phyloP scores from a whole-genome alignment of 2,797 vertebrate species.

The Sparus aurata region DNA sequence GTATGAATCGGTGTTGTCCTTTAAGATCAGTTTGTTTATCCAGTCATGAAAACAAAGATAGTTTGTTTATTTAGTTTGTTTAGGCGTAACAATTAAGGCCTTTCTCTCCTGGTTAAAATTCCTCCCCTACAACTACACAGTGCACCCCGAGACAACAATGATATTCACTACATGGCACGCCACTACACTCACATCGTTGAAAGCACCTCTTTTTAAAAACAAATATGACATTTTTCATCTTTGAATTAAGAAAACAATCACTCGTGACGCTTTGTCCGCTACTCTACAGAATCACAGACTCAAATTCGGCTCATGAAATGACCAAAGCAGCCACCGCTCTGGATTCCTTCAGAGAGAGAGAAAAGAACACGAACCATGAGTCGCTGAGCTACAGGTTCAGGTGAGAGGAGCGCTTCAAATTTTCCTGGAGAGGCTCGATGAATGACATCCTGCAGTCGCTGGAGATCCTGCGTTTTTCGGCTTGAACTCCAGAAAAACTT shows the following conservation, averaged over 20 bases:
- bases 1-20: too few species aligned
- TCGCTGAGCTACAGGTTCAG: slow-evolving; percentile 34
- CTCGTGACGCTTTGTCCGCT: neutral
- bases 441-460: slow-evolving; percentile 56
- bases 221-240: neutral
- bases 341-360: slow-evolving; percentile 27
- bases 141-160: too few species aligned
- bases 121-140: too few species aligned
- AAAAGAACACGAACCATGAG: slow-evolving; percentile 69
- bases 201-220: neutral
- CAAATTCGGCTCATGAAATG: neutral
- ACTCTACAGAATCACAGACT: slow-evolving; percentile 2
- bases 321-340: neutral
- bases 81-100: too few species aligned
- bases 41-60: too few species aligned
- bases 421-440: neutral
- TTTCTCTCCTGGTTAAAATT: too few species aligned
- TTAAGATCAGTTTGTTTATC: too few species aligned
- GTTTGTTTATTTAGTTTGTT: too few species aligned
- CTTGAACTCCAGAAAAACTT: slow-evolving; percentile 16
- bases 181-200: neutral
- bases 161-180: neutral
- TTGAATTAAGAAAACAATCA: neutral
- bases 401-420: slow-evolving; percentile 17
- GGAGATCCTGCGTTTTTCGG: neutral